Percentiles rank a stretch among this genome's conserved stretches.
phyloP scores from a whole-genome alignment of 2,797 vertebrate species.

The Sebastes oblongus region DNA sequence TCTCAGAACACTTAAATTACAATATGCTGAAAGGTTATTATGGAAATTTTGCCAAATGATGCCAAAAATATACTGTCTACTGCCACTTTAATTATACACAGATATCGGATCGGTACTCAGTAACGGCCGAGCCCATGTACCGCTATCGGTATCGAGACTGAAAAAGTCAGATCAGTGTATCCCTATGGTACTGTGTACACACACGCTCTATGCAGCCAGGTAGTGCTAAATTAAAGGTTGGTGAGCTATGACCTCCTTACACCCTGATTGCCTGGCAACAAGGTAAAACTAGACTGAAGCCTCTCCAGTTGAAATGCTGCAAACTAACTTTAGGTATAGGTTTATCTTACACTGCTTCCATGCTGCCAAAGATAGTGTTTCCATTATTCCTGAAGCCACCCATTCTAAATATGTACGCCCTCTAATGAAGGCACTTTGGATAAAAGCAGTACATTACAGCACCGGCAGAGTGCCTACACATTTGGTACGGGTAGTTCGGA shows the following conservation, averaged over 20 bases:
- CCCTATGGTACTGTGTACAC: neutral
- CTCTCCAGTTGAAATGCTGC: neutral
- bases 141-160: too few species aligned
- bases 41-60: too few species aligned
- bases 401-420: slow-evolving; percentile 33
- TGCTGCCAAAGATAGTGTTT: slow-evolving; percentile 25
- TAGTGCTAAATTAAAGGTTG: slow-evolving; percentile 12
- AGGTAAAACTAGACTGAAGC: slow-evolving; percentile 32
- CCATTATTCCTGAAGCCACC: slow-evolving; percentile 47
- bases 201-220: neutral
- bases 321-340: slow-evolving; percentile 48
- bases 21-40: too few species aligned
- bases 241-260: neutral
- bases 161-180: neutral
- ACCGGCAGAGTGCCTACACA: neutral
- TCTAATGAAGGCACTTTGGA: slow-evolving; percentile 44
- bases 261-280: slow-evolving; percentile 29
- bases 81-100: too few species aligned
- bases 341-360: slow-evolving; percentile 38
- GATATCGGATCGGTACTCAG: too few species aligned
- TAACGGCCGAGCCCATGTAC: too few species aligned
- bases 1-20: too few species aligned
- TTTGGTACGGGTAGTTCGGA: slow-evolving; percentile 17
- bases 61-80: too few species aligned
- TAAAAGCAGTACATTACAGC: slow-evolving; percentile 51